phyloP scores from a whole-genome alignment of 2,113 vertebrate species.

The Origma solitaria region DNA sequence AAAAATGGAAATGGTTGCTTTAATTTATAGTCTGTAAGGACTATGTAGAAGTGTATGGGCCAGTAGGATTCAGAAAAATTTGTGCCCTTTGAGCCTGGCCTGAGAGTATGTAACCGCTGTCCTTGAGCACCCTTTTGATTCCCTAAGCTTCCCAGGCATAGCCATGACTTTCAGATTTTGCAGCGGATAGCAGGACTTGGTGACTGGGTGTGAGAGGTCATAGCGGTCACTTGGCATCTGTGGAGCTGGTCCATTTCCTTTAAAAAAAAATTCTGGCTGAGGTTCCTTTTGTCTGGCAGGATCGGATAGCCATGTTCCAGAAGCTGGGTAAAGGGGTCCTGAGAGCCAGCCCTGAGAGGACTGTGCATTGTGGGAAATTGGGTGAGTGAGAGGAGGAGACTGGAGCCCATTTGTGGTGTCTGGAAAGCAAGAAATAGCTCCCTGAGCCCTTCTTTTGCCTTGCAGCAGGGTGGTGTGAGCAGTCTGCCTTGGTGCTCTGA shows the following conservation, averaged over 20 bases:
- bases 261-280: neutral
- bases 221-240: rapidly evolving
- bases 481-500: neutral
- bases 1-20: neutral
- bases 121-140: neutral
- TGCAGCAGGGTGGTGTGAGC: neutral
- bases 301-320: rapidly evolving
- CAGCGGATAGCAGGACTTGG: neutral
- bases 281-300: neutral
- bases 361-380: neutral
- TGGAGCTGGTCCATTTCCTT: neutral
- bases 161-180: neutral
- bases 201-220: neutral
- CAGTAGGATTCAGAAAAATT: neutral
- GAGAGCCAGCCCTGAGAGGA: neutral
- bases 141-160: neutral
- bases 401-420: neutral
- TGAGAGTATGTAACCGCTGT: neutral
- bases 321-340: neutral
- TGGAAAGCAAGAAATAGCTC: neutral
- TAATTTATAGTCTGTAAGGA: neutral
- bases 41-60: neutral
- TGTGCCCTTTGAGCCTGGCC: neutral
- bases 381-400: neutral
- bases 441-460: neutral